phyloP scores from a whole-genome alignment of 2,113 vertebrate genomes.

The Phrynosoma platyrhinos region DNA sequence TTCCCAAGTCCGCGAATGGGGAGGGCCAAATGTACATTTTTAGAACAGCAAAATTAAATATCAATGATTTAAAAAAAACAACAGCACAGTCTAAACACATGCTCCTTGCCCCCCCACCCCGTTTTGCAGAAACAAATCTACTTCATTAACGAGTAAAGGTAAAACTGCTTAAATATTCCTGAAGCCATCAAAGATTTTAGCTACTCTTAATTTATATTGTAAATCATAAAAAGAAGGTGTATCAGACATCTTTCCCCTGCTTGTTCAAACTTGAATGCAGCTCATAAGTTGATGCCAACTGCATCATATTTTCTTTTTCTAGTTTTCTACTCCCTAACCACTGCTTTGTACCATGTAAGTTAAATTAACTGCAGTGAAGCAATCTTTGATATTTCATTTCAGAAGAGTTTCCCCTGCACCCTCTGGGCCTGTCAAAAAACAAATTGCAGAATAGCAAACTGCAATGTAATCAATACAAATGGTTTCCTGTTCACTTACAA shows the following conservation, averaged over 20 bases:
- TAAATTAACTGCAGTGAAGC: slow-evolving; percentile 30
- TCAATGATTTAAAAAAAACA: not conserved
- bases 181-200: not conserved
- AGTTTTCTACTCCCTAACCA: slow-evolving; percentile 3
- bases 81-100: not conserved
- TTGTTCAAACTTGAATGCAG: not conserved
- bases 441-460: slow-evolving; percentile 45
- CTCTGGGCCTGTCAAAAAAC: slow-evolving; percentile 41
- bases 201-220: not conserved
- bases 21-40: no score
- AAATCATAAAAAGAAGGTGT: not conserved
- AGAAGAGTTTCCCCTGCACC: slow-evolving; percentile 1
- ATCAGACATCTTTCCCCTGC: not conserved
- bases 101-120: not conserved
- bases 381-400: slow-evolving; percentile 27
- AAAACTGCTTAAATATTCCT: not conserved
- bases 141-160: slow-evolving; percentile 9
- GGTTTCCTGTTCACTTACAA: not conserved
- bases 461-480: not conserved
- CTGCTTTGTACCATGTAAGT: slow-evolving; percentile 27
- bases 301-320: not conserved
- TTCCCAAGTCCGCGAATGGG: no score
- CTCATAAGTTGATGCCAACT: not conserved
- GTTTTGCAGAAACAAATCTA: not conserved
- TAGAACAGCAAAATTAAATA: slow-evolving; percentile 9